Base-by-base conservation (phyloP, 1,140 invertebrate genomes). In the Caenorhabditis brenneri region DNA sequence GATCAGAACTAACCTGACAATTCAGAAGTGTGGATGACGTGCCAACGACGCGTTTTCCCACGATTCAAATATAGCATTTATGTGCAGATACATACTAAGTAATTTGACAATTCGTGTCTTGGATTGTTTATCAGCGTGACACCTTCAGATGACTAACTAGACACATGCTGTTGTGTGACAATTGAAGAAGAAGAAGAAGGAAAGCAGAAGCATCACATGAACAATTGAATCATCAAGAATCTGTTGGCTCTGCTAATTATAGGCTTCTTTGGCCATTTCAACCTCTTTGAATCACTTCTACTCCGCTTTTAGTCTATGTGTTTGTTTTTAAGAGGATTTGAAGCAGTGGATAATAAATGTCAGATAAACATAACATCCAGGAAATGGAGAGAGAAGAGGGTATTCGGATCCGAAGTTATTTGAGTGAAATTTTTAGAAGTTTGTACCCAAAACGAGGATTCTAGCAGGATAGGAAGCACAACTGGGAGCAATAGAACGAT, bases 201-300 rank as follows among this genome's bases (percentile, higher is more conserved):
- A 55, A 24, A 55, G 10, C 12, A 51, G 48, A 15, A 51, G 27
- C 22, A 55, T 65, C 58, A 36, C 33, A 39, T 74, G 65, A 74
- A 74, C 36, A 42, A 74, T 74, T 74, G 65, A 74, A 74, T 74
- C 65, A 74, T 46, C 65, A 74, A 74, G 33, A 74, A 74, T 74
- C 65, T 39, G 6, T 10, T 7, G 36, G 65, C 65, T 74, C 36
- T 24, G 15, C 65, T 39, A 74, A 39, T 74, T 74, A 22, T 39
- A 74, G 65, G 33, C 65, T 74, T 74, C 65, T 46, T 42, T 42
- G 58, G 12, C 10, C 6, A 65, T 27, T 65, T 65, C 58, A 65
- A 33, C 16, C 58, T 36, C 58, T 36, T 51, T 65, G 15, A 16
- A 19, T 65, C 31, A 36, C 31, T 51, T 51, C 19, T 42, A 5